Conservation (phyloP, 2,888 invertebrate genomes). For the Oscheius sp. region DNA sequence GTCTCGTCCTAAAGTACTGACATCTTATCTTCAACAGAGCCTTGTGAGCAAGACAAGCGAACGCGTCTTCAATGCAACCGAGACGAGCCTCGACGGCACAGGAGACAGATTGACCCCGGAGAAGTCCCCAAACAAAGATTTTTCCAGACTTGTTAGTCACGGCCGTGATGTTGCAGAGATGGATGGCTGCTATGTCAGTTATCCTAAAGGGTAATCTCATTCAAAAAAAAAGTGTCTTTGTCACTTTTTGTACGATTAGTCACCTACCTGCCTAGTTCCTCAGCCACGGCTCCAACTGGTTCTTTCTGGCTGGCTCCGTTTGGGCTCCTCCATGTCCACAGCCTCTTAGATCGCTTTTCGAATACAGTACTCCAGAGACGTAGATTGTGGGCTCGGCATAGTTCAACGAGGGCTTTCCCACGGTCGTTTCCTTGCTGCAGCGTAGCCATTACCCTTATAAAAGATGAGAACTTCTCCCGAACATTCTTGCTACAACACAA, state of each 20-base stretch:
- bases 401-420: no score
- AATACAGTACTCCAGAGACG: no score
- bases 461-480: no score
- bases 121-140: conserved; percentile 80
- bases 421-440: no score
- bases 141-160: conserved; percentile 78
- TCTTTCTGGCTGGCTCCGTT: conserved; percentile 78
- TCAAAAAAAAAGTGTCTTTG: not conserved
- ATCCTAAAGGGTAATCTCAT: conserved; percentile 74
- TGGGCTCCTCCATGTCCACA: no score
- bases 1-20: conserved; percentile 80
- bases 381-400: no score
- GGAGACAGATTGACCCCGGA: conserved; percentile 77
- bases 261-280: conserved; percentile 76
- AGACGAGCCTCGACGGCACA: conserved; percentile 78
- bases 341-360: no score
- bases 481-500: no score
- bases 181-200: conserved; percentile 79
- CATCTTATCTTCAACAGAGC: conserved; percentile 79
- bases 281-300: conserved; percentile 76
- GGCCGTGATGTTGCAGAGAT: conserved; percentile 79
- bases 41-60: conserved; percentile 79
- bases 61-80: conserved; percentile 78
- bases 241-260: not conserved
- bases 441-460: no score